Evolutionary conservation across 2,113 vertebrate genomes (phyloP).

Genomic region (Pristiophorus japonicus): DNA sequence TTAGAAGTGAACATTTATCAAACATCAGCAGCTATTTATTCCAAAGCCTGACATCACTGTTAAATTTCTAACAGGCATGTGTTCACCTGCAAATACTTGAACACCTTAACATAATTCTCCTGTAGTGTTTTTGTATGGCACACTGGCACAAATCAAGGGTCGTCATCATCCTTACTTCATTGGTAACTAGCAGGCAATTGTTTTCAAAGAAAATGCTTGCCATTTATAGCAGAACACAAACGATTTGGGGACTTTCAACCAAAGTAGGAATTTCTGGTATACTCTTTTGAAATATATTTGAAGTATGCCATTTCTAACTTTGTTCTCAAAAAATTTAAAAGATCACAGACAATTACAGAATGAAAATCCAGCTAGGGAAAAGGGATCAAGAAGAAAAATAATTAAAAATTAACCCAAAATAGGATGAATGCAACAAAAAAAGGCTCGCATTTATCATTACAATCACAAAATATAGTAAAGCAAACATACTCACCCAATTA

Average conservation of each 20-base stretch:
- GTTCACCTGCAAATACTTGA: background rate
- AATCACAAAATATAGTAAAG: background rate
- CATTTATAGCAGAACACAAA: background rate
- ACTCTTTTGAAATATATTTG: background rate
- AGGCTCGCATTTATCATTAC: background rate
- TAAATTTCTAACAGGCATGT: background rate
- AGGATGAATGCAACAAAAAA: background rate
- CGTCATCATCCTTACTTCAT: background rate
- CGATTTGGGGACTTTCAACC: background rate
- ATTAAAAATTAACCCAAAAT: background rate
- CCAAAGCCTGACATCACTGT: background rate
- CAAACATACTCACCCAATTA: background rate
- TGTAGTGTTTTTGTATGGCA: background rate
- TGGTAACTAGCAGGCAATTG: background rate
- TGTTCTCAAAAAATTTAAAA: background rate
- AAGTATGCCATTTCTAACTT: background rate
- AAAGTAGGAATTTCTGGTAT: background rate
- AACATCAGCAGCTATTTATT: background rate
- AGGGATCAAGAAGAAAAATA: background rate
- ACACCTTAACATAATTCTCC: background rate
- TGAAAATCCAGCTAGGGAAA: background rate
- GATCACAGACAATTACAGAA: background rate
- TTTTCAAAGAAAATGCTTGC: background rate
- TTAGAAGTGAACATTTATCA: background rate
- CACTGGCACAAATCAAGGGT: background rate